A percentile compares a stretch with the other conserved stretches of the same genome.
Conservation (phyloP, 2,113 vertebrate genomes). For the Lepidothrix coronata region DNA sequence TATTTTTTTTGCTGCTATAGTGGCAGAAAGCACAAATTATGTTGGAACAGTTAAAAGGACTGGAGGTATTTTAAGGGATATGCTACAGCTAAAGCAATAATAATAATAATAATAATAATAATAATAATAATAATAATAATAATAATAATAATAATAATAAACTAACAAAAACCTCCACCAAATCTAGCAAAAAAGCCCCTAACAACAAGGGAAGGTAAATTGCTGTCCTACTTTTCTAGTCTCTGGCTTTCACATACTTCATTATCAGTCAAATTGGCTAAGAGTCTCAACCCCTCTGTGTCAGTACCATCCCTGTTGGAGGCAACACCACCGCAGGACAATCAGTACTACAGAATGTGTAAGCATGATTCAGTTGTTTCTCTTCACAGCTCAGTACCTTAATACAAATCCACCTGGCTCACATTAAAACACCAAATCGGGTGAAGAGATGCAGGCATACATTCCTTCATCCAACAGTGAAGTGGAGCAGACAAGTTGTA, state of each 20-base stretch:
- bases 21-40: not conserved
- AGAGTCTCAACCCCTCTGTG: not conserved
- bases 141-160: not conserved
- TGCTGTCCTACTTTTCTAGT: not conserved
- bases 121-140: not conserved
- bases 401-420: not conserved
- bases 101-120: not conserved
- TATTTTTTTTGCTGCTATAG: not conserved
- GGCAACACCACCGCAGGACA: not conserved
- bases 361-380: not conserved
- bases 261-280: not conserved
- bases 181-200: not conserved
- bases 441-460: not conserved
- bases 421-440: not conserved
- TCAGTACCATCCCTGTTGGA: not conserved
- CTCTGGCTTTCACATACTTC: not conserved
- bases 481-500: not conserved
- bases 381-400: not conserved
- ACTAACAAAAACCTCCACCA: not conserved
- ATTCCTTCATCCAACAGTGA: not conserved
- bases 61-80: not conserved
- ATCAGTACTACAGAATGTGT: not conserved
- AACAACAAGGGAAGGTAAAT: not conserved
- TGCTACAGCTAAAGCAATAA: not conserved
- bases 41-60: not conserved